Conservation (phyloP, 2,113 vertebrate genomes). For the Sialia sialis region DNA sequence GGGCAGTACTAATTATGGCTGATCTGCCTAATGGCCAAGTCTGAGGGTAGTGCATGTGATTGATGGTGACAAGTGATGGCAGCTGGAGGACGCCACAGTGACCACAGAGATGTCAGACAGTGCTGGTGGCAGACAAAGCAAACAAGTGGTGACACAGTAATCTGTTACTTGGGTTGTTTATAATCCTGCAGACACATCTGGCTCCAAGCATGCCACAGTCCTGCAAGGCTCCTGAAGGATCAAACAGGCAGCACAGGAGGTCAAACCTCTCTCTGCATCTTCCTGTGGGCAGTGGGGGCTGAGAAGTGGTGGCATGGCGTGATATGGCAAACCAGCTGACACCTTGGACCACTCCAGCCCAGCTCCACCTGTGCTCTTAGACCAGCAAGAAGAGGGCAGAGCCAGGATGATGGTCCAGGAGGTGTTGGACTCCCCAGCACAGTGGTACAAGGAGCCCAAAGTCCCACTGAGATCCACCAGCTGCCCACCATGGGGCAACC, state of each 20-base stretch:
- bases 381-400: not conserved
- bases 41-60: constrained; percentile 14
- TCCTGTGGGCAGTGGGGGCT: not conserved
- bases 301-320: fast-evolving
- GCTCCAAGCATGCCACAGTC: fast-evolving
- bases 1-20: constrained; percentile 29
- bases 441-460: not conserved
- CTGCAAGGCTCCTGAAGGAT: not conserved
- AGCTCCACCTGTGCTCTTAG: not conserved
- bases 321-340: not conserved
- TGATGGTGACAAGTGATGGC: constrained; percentile 51
- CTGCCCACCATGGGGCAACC: not conserved
- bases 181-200: not conserved
- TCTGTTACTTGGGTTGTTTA: not conserved
- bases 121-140: constrained; percentile 17
- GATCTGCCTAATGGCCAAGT: constrained; percentile 47
- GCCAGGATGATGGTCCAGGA: not conserved
- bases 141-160: not conserved
- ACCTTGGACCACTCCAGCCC: fast-evolving
- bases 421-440: fast-evolving
- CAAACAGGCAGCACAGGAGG: not conserved
- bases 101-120: constrained; percentile 47
- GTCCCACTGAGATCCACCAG: not conserved
- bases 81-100: constrained; percentile 33
- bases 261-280: not conserved